Percentiles rank a stretch among this genome's conserved stretches.
Evolutionary conservation across 1,140 invertebrate genomes (phyloP).

Genomic region (Mercenaria mercenaria): DNA sequence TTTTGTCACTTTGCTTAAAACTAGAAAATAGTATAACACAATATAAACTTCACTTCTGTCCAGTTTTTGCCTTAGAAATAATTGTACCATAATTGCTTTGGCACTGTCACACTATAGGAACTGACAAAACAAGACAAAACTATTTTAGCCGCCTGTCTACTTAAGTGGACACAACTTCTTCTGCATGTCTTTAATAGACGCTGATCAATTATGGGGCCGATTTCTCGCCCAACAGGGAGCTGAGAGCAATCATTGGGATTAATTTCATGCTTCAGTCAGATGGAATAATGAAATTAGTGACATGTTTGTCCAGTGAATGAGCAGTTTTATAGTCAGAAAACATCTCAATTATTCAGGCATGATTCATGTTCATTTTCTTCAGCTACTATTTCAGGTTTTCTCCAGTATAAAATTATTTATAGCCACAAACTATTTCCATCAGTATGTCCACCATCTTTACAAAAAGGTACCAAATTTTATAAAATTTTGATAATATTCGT

Average conservation of each 20-base stretch:
- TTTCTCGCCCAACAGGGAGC: not conserved
- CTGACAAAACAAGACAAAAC: constrained; percentile 5
- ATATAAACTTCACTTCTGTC: no score
- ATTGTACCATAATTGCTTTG: not conserved
- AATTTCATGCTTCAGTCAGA: constrained; percentile 31
- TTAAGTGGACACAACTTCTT: not conserved
- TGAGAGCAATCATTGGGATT: not conserved
- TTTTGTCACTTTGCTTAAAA: no score
- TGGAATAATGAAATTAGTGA: constrained; percentile 35
- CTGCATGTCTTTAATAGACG: not conserved
- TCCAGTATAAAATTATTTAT: not conserved
- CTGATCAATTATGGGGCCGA: constrained; percentile 5
- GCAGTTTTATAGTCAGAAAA: not conserved
- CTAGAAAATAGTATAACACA: no score
- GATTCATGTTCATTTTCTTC: not conserved
- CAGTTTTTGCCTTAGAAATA: not conserved
- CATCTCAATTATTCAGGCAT: not conserved
- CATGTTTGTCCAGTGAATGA: not conserved
- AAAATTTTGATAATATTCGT: no score
- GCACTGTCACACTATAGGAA: not conserved
- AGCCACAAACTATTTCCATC: no score
- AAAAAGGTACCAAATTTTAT: no score
- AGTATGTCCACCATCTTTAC: no score
- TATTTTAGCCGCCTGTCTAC: not conserved
- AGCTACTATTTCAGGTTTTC: not conserved